A percentile compares a stretch with the other conserved stretches of the same genome.
These are phyloP conservation scores for Peucedramus taeniatus DNA, from an alignment of 2,113 vertebrate species.

Conservation along the genomic window DNA sequence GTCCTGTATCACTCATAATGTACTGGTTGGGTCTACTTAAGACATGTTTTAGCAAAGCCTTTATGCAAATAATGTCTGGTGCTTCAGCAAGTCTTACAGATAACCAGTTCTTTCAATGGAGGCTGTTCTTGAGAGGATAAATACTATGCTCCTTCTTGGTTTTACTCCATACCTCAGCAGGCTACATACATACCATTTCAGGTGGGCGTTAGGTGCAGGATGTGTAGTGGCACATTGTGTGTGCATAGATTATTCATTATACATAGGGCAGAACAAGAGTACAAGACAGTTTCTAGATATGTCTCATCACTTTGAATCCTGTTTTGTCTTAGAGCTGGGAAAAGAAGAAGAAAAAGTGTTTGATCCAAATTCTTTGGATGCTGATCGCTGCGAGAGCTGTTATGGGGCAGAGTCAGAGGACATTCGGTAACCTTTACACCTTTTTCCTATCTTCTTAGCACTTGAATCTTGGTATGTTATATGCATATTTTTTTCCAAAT, in stretches of 20 bases:
- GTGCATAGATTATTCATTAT: neutral
- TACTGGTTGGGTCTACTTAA: neutral
- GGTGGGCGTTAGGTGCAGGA: neutral
- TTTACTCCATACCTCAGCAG: neutral
- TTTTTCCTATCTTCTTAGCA: neutral
- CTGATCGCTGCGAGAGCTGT: slow-evolving; percentile 94
- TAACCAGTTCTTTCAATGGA: neutral
- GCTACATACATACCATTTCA: neutral
- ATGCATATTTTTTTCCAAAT: neutral
- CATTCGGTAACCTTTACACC: slow-evolving; percentile 80
- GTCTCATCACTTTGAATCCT: neutral
- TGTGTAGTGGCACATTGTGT: fast-evolving
- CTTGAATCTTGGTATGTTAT: neutral
- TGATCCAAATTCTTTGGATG: slow-evolving; percentile 88
- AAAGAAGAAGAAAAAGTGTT: slow-evolving; percentile 83
- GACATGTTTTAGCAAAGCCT: neutral
- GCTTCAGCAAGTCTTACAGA: neutral
- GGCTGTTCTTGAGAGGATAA: neutral
- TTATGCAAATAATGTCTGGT: neutral
- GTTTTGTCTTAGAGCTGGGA: slow-evolving; percentile 82
- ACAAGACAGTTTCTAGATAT: neutral
- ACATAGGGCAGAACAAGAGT: neutral
- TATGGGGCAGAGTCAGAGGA: slow-evolving; percentile 95
- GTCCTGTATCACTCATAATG: neutral
- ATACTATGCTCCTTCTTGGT: neutral